Conservation (phyloP, 2,113 vertebrate genomes). For the Petromus typicus region DNA sequence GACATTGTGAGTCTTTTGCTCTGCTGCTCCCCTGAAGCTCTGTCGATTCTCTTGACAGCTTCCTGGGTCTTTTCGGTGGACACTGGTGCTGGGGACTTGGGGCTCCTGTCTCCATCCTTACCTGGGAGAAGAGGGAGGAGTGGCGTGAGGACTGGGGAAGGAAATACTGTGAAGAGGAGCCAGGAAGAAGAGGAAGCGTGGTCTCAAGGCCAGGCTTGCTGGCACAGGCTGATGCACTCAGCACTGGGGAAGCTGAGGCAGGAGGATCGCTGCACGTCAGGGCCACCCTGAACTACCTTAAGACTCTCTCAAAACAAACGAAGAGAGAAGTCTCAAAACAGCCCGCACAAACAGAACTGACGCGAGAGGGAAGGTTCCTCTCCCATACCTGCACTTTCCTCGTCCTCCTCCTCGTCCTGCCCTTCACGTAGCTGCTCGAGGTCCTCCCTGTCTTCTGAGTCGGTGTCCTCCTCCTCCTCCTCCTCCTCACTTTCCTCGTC, state of each 20-base stretch:
- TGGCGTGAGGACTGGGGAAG: background rate
- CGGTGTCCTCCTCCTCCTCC: slow-evolving; percentile 87
- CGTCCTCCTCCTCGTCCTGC: slow-evolving; percentile 87
- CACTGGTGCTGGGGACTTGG: background rate
- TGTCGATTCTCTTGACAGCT: background rate
- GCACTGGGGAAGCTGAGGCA: background rate
- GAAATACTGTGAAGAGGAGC: background rate
- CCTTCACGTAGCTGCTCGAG: slow-evolving; percentile 88
- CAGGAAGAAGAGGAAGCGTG: background rate
- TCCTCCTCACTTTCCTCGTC: slow-evolving; percentile 80
- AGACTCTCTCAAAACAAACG: background rate
- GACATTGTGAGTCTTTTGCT: slow-evolving; percentile 25
- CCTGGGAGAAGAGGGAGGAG: background rate
- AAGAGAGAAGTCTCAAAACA: background rate
- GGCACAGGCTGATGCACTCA: background rate
- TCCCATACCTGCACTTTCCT: slow-evolving; percentile 77
- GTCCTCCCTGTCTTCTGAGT: slow-evolving; percentile 81
- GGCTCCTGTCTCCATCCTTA: slow-evolving; percentile 56
- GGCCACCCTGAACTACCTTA: background rate
- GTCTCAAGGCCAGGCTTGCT: background rate
- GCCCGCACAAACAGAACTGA: background rate
- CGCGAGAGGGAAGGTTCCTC: background rate
- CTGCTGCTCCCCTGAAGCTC: slow-evolving; percentile 9
- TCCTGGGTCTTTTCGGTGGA: slow-evolving; percentile 52
- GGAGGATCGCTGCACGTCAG: background rate